phyloP scores from a whole-genome alignment of 2,113 vertebrate genomes.

The Eurystomus gularis region DNA sequence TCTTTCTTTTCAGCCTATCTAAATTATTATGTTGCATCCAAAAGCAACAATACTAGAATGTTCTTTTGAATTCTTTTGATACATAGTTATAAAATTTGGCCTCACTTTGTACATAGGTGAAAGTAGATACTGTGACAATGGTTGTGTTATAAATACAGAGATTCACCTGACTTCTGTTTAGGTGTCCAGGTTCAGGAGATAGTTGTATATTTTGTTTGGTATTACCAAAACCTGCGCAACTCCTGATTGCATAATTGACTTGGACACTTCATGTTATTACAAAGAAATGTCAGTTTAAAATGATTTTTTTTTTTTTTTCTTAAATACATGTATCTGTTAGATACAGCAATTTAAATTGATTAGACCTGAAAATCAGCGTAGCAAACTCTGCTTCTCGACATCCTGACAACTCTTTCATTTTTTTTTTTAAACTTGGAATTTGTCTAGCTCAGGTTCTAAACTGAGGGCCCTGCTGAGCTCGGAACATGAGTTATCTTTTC shows the following conservation, averaged over 20 bases:
- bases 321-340: neutral
- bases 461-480: neutral
- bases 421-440: neutral
- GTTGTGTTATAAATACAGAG: neutral
- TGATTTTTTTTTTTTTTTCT: neutral
- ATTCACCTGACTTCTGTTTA: neutral
- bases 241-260: neutral
- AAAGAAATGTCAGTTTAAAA: neutral
- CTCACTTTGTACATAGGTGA: neutral
- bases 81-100: neutral
- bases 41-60: neutral
- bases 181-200: neutral
- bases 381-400: neutral
- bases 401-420: neutral
- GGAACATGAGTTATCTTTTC: neutral
- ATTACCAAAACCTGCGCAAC: neutral
- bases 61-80: neutral
- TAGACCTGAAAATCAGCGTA: neutral
- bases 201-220: neutral
- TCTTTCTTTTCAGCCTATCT: neutral
- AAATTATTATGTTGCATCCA: neutral
- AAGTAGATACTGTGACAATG: neutral
- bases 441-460: neutral
- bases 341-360: neutral
- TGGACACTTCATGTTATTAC: neutral